Conservation (phyloP, 2,888 invertebrate species). For the Netelia melanura region DNA sequence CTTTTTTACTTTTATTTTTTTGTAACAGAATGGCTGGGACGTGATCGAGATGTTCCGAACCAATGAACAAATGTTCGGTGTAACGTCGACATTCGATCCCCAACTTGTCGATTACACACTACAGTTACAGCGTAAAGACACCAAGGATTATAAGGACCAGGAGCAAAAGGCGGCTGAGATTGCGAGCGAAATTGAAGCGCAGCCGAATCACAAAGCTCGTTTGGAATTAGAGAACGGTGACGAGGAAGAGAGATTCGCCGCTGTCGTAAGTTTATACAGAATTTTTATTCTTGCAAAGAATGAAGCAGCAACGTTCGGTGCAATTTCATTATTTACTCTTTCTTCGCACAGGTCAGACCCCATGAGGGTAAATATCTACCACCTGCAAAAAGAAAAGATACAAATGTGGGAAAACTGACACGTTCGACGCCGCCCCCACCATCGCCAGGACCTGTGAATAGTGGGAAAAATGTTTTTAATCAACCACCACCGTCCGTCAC, state of each 20-base stretch:
- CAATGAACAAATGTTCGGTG: conserved; percentile 96
- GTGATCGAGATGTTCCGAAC: conserved; percentile 98
- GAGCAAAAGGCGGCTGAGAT: conserved; percentile 95
- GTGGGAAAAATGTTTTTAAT: conserved; percentile 80
- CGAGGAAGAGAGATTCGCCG: conserved; percentile 94
- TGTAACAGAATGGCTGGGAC: conserved; percentile 95
- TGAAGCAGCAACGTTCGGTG: no score
- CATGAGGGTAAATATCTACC: conserved; percentile 90
- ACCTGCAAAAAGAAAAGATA: conserved; percentile 92
- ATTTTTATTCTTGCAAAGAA: conserved; percentile 24
- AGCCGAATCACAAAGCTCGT: conserved; percentile 92
- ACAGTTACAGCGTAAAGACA: conserved; percentile 93
- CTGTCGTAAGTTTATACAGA: conserved; percentile 88
- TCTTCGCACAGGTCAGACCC: conserved; percentile 77
- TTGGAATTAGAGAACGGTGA: conserved; percentile 96
- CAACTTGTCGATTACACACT: conserved; percentile 96
- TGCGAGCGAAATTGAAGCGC: conserved; percentile 96
- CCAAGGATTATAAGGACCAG: conserved; percentile 93
- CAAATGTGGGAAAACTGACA: conserved; percentile 88
- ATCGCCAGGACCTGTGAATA: conserved; percentile 81
- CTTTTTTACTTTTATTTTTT: not conserved
- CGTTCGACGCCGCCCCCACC: conserved; percentile 88
- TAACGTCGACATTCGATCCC: conserved; percentile 96
- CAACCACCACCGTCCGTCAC: conserved; percentile 79
- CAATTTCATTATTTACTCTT: no score